Evolutionary conservation across 2,888 invertebrate genomes (phyloP).

Genomic region (Andrena fulva): DNA sequence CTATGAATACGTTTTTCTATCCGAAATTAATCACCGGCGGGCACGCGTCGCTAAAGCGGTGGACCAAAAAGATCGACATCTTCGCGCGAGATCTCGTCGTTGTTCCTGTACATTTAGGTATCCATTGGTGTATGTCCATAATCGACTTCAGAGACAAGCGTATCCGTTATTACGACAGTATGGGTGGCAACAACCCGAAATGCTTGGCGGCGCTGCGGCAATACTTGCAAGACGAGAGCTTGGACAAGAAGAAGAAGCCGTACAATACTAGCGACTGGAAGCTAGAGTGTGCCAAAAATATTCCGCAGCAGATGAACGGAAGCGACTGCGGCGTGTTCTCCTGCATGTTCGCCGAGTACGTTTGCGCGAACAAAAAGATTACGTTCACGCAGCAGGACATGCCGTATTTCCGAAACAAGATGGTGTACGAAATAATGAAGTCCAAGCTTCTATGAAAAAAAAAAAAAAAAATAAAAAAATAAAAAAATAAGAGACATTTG

Average conservation of each 20-base stretch:
- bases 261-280: conserved; percentile 91
- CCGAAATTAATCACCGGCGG: conserved; percentile 93
- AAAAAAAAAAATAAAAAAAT: no score
- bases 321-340: conserved; percentile 99
- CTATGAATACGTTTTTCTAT: conserved; percentile 98
- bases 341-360: conserved; percentile 98
- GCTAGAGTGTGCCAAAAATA: conserved; percentile 89
- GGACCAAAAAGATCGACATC: conserved; percentile 96
- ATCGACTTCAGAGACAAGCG: conserved; percentile 91
- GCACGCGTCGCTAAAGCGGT: conserved; percentile 92
- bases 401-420: conserved; percentile 96
- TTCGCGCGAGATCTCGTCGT: conserved; percentile 94
- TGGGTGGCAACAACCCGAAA: conserved; percentile 92
- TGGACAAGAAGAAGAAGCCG: conserved; percentile 93
- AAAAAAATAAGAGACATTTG: conserved; percentile 4
- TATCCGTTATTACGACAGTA: conserved; percentile 96
- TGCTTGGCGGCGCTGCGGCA: conserved; percentile 90
- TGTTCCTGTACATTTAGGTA: conserved; percentile 96
- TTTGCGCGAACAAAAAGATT: conserved; percentile 90
- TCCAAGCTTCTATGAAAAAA: conserved; percentile 88
- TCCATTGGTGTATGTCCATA: conserved; percentile 98
- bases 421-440: conserved; percentile 95
- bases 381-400: conserved; percentile 96
- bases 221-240: conserved; percentile 93
- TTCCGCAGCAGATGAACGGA: conserved; percentile 98